phyloP scores from a whole-genome alignment of 2,888 invertebrate genomes.

The Strigamia maritima region DNA sequence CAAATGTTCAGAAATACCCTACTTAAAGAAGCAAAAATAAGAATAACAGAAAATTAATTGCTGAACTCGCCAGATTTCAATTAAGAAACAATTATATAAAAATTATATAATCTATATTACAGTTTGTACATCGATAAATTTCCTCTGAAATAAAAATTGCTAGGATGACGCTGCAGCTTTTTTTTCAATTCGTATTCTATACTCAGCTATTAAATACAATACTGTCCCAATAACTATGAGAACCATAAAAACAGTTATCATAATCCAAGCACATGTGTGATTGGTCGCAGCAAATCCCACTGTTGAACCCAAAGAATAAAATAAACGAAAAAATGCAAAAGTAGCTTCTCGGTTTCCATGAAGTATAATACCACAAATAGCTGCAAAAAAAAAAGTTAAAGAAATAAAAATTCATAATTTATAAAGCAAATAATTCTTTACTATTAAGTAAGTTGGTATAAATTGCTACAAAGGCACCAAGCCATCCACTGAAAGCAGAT shows the following conservation, averaged over 20 bases:
- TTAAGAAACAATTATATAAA: too few relatives aligned
- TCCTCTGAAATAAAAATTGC: too few relatives aligned
- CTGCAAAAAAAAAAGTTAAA: background rate
- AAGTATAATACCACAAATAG: background rate
- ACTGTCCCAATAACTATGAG: background rate
- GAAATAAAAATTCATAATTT: background rate
- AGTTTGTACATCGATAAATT: too few relatives aligned
- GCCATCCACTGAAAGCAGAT: background rate
- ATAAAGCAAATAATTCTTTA: background rate
- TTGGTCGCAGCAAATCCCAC: background rate
- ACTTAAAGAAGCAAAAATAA: too few relatives aligned
- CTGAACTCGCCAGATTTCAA: too few relatives aligned
- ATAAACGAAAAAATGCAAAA: background rate
- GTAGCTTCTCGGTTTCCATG: constrained; percentile 9
- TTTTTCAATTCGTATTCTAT: background rate
- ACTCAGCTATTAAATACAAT: background rate
- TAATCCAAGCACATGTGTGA: background rate
- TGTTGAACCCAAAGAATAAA: background rate
- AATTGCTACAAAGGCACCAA: background rate
- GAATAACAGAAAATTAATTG: too few relatives aligned
- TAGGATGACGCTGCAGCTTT: background rate
- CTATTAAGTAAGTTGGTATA: background rate
- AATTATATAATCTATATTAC: too few relatives aligned
- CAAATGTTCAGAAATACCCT: too few relatives aligned
- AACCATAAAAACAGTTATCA: background rate